Base-by-base conservation (phyloP, 2,113 vertebrate species). In the Oncorhynchus clarkii region DNA sequence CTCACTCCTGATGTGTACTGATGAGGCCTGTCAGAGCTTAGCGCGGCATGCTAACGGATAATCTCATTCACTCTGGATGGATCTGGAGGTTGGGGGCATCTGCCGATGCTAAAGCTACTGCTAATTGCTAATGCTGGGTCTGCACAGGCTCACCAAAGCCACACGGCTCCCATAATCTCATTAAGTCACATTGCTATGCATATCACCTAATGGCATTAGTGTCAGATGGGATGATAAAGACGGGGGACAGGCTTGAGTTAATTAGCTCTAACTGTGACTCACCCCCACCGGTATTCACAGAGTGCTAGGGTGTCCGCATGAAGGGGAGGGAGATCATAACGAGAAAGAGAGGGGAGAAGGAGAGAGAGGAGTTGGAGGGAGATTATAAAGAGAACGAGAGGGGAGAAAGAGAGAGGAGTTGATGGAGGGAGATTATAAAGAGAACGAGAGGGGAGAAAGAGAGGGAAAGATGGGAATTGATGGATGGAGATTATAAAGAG, bases 151-250 rank as follows among this genome's bases (percentile, higher is more conserved):
- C 88, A 88, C 29, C 31, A n/a, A 31, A 18, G 51, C 51, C 66
- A 79, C 39, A 45, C 9, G 76, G 74, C 78, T 74, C 72, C 54
- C 78, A 78, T 90, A 86, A 92, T 92, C 88, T 90, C 68, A 90
- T 92, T 79, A 91, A 85, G 83, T 86, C 34, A 45, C 89, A 91
- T 89, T 88, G 84, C 89, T 86, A 86, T 92, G 88, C 85, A 85
- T 90, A 89, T 92, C 81, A 76, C 78, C 88, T 91, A 91, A 92
- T 89, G 75, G 67, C 86, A 90, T 92, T 86, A 91, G 81, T 81
- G 85, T 89, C 90, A 86, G 85, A 88, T 80, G 84, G 86, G 84
- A 87, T 88, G 90, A 90, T 90, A 90, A 86, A 89, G 87, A 90
- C 64, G 69, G 81, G 12, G 80, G 77, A 84, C 84, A 39, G 8